Conservation (phyloP, 2,113 vertebrate genomes). For the Phodopus roborovskii region DNA sequence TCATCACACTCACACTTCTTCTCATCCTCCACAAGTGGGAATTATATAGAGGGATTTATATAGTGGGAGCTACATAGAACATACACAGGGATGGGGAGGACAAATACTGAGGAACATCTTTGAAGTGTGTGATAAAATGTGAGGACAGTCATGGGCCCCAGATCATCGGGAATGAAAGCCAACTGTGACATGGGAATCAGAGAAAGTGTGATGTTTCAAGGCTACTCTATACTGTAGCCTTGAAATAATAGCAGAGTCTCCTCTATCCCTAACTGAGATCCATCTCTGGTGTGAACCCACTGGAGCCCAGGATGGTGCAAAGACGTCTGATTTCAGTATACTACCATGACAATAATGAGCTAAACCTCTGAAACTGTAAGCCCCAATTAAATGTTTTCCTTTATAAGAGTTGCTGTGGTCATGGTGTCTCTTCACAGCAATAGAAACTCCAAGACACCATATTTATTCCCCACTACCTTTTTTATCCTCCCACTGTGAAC, state of each 20-base stretch:
- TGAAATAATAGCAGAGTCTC: not conserved
- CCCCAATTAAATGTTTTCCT: no score
- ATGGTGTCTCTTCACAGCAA: no score
- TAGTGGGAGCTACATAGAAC: not conserved
- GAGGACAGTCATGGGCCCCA: not conserved
- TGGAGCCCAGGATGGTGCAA: not conserved
- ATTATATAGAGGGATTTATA: not conserved
- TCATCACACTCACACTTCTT: not conserved
- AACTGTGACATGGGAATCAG: not conserved
- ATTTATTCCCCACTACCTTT: no score
- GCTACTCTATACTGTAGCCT: not conserved
- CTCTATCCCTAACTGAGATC: not conserved
- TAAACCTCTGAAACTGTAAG: no score
- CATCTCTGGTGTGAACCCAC: not conserved
- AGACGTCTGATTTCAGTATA: not conserved
- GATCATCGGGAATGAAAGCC: constrained; percentile 20
- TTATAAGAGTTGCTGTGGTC: no score
- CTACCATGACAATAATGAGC: no score
- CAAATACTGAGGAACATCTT: not conserved
- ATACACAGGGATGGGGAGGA: not conserved
- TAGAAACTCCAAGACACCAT: no score
- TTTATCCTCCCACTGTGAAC: not conserved
- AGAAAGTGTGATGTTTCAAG: not conserved
- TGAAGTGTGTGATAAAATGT: not conserved
- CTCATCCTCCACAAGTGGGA: not conserved